Percentiles rank a stretch among this genome's conserved stretches.
Conservation (phyloP, 2,113 vertebrate genomes). For the Salminus brasiliensis region DNA sequence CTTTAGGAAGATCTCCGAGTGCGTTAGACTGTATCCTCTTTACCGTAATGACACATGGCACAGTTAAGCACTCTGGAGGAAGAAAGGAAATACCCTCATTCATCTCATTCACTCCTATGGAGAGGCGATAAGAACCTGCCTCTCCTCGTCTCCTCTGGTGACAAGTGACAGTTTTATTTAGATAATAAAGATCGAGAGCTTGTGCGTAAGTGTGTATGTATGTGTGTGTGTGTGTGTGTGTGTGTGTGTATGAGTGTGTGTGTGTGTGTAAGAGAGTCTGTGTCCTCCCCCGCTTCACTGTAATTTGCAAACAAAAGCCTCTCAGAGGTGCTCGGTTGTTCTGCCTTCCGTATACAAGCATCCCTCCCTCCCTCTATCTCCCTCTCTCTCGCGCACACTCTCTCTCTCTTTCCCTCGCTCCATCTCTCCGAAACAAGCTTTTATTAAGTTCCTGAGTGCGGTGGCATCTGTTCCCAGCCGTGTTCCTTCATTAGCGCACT, state of each 20-base stretch:
- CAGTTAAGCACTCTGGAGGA: conserved; percentile 16
- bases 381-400: too few species aligned
- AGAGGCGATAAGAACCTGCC: conserved; percentile 32
- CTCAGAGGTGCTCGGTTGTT: conserved; percentile 33
- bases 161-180: conserved; percentile 57
- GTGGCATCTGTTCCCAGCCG: conserved; percentile 61
- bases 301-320: conserved; percentile 53
- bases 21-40: background rate
- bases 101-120: conserved; percentile 11
- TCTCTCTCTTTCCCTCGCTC: background rate
- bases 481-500: conserved; percentile 65
- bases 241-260: too few species aligned
- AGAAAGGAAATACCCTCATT: conserved; percentile 21
- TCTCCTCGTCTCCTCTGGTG: conserved; percentile 27
- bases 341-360: conserved; percentile 20
- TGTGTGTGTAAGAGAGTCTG: too few species aligned
- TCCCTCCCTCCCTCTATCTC: background rate
- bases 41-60: background rate
- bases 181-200: conserved; percentile 44
- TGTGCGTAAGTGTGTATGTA: background rate
- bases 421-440: conserved; percentile 36
- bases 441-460: conserved; percentile 55
- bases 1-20: background rate
- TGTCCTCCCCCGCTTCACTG: conserved; percentile 30
- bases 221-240: too few species aligned